Evolutionary conservation across 1,140 invertebrate genomes (phyloP), one percentile per base, ranked within the genome.

Genomic region (Drosophila malerkotliana): DNA sequence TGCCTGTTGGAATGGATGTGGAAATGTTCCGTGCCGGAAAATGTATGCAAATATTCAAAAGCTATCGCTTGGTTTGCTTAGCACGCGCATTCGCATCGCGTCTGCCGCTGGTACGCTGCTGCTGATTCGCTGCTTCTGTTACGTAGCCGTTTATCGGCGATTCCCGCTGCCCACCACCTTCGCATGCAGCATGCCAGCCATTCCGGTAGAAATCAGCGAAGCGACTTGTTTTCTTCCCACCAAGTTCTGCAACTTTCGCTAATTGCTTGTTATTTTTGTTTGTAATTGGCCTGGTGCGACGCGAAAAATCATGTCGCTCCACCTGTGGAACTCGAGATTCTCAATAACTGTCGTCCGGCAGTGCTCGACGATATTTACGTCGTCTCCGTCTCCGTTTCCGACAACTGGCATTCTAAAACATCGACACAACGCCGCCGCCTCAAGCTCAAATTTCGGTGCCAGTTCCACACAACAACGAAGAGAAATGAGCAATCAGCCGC

Each of bases 261-360:
- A 44, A 28, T 55, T 53, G 21, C 12, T 39, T 28, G 28, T 59
- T 12, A 21, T 3, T 21, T 21, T 21, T 21, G 21, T 3, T 1
- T 6, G 26, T 28, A 28, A 28, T 28, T 28, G 26, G 5, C 6
- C 4, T 15, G 10, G 47, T 37, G 45, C 30, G 45, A 24, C 44
- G 26, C 41, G 6, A n/a, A 66, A 10, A 37, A 37, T 12, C 4
- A 88, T 87, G 83, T 72, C 80, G 52, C 67, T 84, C 9, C 79
- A 54, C 52, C 28, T 88, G 62, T 88, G 83, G 83, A 87, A 76
- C 68, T 88, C 79, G 41, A 83, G 83, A 88, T 68, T 79, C 61
- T 77, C 62, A 30, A 60, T 88, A 52, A 83, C 79, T 45, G 61
- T 88, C 21, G 48, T 77, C 28, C 84, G 84, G 30, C 83, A 89